Evolutionary conservation across 2,888 invertebrate species (phyloP).

Genomic region (Xestia ashworthii): DNA sequence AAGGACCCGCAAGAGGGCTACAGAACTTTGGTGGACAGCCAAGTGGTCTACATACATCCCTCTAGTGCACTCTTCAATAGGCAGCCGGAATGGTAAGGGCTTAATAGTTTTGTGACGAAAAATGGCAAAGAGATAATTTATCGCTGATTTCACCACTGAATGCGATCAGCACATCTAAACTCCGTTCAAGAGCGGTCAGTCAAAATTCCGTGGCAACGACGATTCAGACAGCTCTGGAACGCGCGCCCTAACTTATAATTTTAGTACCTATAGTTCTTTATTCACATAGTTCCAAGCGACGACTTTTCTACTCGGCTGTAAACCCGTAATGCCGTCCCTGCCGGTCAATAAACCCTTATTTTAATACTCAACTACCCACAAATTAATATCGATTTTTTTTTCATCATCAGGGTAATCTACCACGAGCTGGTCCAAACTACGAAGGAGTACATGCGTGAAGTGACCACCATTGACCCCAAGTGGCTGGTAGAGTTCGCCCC

Average conservation of each 20-base stretch:
- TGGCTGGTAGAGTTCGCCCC: slow-evolving; percentile 99
- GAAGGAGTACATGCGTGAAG: slow-evolving; percentile 99
- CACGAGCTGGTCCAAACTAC: slow-evolving; percentile 99
- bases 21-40: slow-evolving; percentile 98
- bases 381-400: neutral
- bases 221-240: no score
- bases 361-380: neutral
- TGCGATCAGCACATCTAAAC: no score
- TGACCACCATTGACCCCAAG: slow-evolving; percentile 98
- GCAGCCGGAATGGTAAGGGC: slow-evolving; percentile 98
- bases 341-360: neutral
- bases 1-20: slow-evolving; percentile 99
- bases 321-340: neutral
- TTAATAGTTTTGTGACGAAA: neutral
- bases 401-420: slow-evolving; percentile 95
- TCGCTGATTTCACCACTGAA: neutral
- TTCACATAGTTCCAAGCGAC: neutral
- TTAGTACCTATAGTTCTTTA: neutral
- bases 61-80: slow-evolving; percentile 99
- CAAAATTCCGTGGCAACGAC: no score
- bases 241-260: neutral
- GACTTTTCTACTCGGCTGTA: neutral
- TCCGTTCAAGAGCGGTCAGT: no score
- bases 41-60: slow-evolving; percentile 99
- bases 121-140: neutral